Percentiles rank a stretch among this genome's conserved stretches.
phyloP scores from a whole-genome alignment of 2,113 vertebrate species.

The Cavia porcellus region DNA sequence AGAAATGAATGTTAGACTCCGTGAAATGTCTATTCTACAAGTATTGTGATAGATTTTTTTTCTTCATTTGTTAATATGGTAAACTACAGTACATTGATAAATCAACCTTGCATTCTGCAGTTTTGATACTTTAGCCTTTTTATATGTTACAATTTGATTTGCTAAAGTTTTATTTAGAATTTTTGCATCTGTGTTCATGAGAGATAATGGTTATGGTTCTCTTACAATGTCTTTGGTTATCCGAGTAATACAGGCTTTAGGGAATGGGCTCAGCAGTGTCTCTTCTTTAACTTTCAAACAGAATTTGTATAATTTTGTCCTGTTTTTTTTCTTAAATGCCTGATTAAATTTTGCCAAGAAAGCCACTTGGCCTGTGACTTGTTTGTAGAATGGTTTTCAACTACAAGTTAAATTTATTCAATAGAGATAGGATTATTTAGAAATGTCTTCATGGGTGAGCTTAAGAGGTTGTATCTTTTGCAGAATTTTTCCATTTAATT shows the following conservation, averaged over 20 bases:
- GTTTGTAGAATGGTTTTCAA: slow-evolving; percentile 12
- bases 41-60: not conserved
- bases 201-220: not conserved
- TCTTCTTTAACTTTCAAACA: slow-evolving; percentile 19
- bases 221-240: not conserved
- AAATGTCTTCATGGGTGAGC: not conserved
- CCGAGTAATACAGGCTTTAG: not conserved
- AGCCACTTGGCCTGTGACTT: not conserved
- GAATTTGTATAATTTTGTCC: not conserved
- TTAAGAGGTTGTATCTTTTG: not conserved
- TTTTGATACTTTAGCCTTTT: not conserved
- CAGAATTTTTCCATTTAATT: not conserved
- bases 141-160: not conserved
- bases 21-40: not conserved
- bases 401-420: not conserved
- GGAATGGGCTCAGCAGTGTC: not conserved
- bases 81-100: not conserved
- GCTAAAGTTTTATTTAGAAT: not conserved
- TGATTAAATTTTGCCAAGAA: not conserved
- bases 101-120: not conserved
- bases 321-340: not conserved
- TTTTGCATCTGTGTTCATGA: not conserved
- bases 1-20: not conserved
- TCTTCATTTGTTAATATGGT: not conserved
- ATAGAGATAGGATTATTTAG: not conserved